Evolutionary conservation across 2,888 invertebrate genomes (phyloP), one percentile per base, ranked within the genome.

Genomic region (Drosophila helvetica): DNA sequence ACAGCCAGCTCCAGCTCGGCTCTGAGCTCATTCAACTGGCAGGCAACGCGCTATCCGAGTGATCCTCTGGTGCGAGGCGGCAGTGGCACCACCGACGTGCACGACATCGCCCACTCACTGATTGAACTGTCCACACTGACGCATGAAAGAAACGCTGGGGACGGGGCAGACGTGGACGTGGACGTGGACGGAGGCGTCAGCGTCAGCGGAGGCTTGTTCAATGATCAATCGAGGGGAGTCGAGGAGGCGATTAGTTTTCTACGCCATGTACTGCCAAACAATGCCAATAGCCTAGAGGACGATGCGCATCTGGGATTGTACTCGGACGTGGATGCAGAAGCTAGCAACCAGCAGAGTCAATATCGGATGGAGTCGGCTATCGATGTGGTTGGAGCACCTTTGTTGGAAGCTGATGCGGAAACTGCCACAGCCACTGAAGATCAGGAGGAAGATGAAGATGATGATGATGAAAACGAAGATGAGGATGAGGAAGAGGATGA

Each of bases 61-160:
- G 76, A 75, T 56, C 76, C 71, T 1, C 38, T 74, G 2, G 46
- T 69, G 30, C 62, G 76, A 15, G 59, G 56, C 19, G 59, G 56
- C 19, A 27, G 54, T 6, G 42, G 38, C 3, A 43, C 54, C 0
- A n/a, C 58, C 15, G 75, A 57, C 52, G 70, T 67, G 25, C 67
- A 76, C n/a, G 71, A 72, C 12, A 74, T 83, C 12, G 80, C 63
- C n/a, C 62, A 66, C 10, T 66, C 85, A 0, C 53, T 86, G 45
- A 65, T 84, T 6, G 81, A 75, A 27, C 60, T 87, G 1, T 66
- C 77, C 18, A 61, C 66, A 4, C 33, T 67, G 18, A 74, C 46
- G 33, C 58, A 57, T 9, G 59, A 42, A 19, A n/a, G 38, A 15
- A 38, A n/a, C 7, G 38, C 38, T n/a, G 38, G 7, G 15, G 38